phyloP scores from a whole-genome alignment of 2,888 invertebrate species.

The Augochlorella aurata region DNA sequence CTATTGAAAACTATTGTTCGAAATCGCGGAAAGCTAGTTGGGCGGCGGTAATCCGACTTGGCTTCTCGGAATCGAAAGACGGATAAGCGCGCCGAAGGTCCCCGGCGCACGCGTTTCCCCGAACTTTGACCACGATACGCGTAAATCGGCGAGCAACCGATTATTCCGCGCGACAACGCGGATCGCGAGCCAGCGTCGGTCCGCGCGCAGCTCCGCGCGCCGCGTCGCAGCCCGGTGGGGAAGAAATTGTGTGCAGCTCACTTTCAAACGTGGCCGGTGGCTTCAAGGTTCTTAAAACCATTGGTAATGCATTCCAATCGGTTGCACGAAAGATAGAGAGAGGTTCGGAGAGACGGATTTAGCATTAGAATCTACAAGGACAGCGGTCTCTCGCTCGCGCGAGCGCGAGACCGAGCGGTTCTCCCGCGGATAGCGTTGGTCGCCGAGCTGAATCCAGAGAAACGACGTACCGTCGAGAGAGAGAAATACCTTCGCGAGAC shows the following conservation, averaged over 20 bases:
- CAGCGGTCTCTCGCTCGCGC: conserved; percentile 30
- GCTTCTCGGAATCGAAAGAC: conserved; percentile 2
- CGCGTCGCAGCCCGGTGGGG: conserved; percentile 38
- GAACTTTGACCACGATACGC: conserved; percentile 4
- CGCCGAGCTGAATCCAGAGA: conserved; percentile 64
- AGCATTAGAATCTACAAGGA: conserved; percentile 72
- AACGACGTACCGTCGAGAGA: conserved; percentile 57
- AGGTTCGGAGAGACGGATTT: conserved; percentile 71
- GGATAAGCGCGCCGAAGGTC: not conserved
- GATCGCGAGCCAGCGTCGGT: conserved; percentile 47
- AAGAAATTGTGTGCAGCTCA: conserved; percentile 68
- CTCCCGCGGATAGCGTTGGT: conserved; percentile 55
- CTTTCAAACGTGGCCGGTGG: conserved; percentile 70
- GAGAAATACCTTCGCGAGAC: conserved; percentile 65
- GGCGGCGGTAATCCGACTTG: not conserved
- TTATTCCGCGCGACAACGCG: conserved; percentile 50
- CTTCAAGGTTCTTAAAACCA: conserved; percentile 72
- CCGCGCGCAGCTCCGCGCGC: conserved; percentile 21
- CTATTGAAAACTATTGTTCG: conserved; percentile 42
- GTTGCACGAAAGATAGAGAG: conserved; percentile 70
- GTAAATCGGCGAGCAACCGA: conserved; percentile 46
- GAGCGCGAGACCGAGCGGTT: not conserved
- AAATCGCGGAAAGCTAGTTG: conserved; percentile 23
- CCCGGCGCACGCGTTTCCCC: not conserved
- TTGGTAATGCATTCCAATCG: conserved; percentile 71